Evolutionary conservation across 2,888 invertebrate genomes (phyloP).

Genomic region (Polydrusus tereticollis): DNA sequence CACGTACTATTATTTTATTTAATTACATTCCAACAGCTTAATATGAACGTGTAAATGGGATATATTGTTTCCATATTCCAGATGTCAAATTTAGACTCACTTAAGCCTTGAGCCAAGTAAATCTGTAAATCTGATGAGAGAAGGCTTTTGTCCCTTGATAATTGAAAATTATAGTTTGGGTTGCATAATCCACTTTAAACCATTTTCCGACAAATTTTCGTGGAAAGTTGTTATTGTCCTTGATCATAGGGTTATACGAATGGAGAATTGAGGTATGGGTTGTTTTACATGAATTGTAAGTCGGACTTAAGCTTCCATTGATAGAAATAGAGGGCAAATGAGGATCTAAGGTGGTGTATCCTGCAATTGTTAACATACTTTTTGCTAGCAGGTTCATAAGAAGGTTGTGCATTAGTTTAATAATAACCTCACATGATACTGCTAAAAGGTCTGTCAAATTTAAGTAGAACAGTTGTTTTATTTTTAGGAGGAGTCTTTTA

Average conservation of each 20-base stretch:
- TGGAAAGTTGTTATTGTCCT: constrained; percentile 10
- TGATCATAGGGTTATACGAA: neutral
- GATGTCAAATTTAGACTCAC: neutral
- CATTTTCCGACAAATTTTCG: constrained; percentile 18
- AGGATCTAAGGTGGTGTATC: neutral
- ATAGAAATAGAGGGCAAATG: too few relatives aligned
- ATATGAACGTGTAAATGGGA: neutral
- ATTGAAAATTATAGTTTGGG: constrained; percentile 31
- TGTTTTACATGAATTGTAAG: neutral
- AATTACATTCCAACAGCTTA: neutral
- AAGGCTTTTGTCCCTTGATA: constrained; percentile 22
- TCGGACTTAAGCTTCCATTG: neutral
- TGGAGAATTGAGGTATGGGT: neutral
- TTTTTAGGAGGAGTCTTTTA: too few relatives aligned
- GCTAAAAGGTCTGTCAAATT: too few relatives aligned
- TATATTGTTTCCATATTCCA: neutral
- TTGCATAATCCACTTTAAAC: constrained; percentile 25
- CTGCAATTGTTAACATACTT: neutral
- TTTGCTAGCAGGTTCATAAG: too few relatives aligned
- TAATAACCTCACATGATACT: too few relatives aligned
- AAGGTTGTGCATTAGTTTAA: too few relatives aligned
- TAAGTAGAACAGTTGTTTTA: too few relatives aligned
- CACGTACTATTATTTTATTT: too few relatives aligned
- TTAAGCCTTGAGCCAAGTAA: neutral
- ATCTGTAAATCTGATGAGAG: constrained; percentile 1